Conservation (phyloP, 2,888 invertebrate species). For the Fragum fragum region DNA sequence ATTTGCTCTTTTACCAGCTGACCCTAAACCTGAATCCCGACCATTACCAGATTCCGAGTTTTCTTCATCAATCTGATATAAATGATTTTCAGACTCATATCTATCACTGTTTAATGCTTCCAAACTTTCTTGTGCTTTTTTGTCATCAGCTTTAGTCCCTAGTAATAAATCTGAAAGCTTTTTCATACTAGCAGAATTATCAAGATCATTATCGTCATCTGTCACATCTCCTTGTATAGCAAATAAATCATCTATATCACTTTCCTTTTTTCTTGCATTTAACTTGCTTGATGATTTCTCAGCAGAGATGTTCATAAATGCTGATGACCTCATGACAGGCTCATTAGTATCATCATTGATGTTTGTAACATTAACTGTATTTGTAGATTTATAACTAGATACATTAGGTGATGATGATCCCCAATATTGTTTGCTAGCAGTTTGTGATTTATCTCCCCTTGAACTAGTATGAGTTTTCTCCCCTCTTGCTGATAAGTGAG, state of each 20-base stretch:
- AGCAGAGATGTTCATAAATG: background rate
- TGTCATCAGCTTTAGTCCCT: constrained; percentile 53
- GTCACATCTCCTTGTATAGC: constrained; percentile 37
- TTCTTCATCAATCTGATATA: constrained; percentile 49
- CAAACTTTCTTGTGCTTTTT: constrained; percentile 34
- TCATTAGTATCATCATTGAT: background rate
- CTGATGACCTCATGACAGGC: background rate
- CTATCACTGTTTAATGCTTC: constrained; percentile 22
- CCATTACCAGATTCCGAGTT: constrained; percentile 67
- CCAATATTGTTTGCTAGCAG: background rate
- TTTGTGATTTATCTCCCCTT: background rate
- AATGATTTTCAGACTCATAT: background rate
- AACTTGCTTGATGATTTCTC: background rate
- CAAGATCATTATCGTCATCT: constrained; percentile 51
- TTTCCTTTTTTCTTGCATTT: background rate
- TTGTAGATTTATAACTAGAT: background rate
- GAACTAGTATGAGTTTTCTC: constrained; percentile 14
- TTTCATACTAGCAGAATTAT: constrained; percentile 36
- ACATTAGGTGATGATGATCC: background rate
- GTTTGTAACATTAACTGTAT: background rate
- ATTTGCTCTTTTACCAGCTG: constrained; percentile 66
- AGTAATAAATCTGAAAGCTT: constrained; percentile 49
- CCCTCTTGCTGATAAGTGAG: constrained; percentile 23
- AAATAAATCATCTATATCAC: constrained; percentile 27
- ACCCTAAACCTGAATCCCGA: constrained; percentile 77